phyloP scores from a whole-genome alignment of 2,113 vertebrate genomes.

The Thryonomys swinderianus region DNA sequence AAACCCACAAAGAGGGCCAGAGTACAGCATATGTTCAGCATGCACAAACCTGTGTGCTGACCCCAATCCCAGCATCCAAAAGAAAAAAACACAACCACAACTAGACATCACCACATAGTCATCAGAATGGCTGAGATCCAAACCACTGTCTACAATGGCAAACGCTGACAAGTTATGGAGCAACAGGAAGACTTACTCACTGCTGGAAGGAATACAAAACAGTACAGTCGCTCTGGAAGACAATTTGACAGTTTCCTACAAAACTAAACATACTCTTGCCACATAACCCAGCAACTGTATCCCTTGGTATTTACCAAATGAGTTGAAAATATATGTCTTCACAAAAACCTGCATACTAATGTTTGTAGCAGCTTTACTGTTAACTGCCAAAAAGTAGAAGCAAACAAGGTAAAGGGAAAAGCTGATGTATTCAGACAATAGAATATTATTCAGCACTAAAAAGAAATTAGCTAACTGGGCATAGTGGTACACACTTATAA shows the following conservation, averaged over 20 bases:
- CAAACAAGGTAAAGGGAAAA: conserved; percentile 12
- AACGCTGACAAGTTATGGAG: not conserved
- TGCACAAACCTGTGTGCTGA: not conserved
- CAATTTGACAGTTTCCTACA: conserved; percentile 1
- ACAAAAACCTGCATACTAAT: conserved; percentile 22
- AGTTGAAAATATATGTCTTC: not conserved
- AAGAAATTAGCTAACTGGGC: conserved; percentile 27
- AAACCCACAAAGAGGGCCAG: not conserved
- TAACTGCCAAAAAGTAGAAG: conserved; percentile 15
- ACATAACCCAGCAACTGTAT: not conserved
- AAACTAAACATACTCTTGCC: conserved; percentile 16
- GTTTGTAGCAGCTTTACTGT: not conserved
- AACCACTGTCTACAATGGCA: not conserved
- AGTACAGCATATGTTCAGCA: not conserved
- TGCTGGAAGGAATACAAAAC: not conserved
- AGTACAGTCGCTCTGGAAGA: not conserved
- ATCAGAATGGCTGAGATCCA: not conserved
- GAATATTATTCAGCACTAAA: conserved; percentile 21
- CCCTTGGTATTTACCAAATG: not conserved
- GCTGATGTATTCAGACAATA: not conserved
- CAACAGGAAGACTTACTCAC: not conserved
- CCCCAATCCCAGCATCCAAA: not conserved
- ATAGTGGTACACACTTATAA: not conserved
- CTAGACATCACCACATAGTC: not conserved
- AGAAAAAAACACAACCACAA: not conserved